These are phyloP conservation scores for Syndactyla subalaris DNA, from an alignment of 2,797 vertebrate genomes.

Conservation along the genomic window DNA sequence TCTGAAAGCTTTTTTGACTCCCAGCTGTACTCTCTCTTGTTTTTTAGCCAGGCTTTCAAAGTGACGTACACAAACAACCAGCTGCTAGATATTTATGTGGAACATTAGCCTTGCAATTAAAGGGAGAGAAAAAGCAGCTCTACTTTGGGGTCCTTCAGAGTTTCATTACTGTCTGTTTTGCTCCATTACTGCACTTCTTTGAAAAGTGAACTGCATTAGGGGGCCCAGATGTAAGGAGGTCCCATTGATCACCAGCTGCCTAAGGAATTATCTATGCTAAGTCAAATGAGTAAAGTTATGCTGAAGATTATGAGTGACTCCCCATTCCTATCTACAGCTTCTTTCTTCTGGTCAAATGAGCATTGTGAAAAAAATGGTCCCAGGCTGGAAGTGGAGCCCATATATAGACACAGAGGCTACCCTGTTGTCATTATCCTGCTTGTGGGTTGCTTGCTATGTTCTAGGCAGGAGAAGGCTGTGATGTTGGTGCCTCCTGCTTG, in stretches of 20 bases:
- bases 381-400: neutral
- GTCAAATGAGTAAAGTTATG: neutral
- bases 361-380: neutral
- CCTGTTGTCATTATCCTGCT: fast-evolving
- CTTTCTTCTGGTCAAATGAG: neutral
- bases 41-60: slow-evolving; percentile 52
- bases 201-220: neutral
- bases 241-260: neutral
- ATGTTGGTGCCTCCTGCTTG: neutral
- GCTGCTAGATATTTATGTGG: slow-evolving; percentile 61
- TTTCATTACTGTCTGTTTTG: slow-evolving; percentile 38
- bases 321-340: neutral
- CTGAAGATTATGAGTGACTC: neutral
- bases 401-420: neutral
- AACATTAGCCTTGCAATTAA: slow-evolving; percentile 61
- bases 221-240: slow-evolving; percentile 16
- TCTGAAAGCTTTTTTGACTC: slow-evolving; percentile 57
- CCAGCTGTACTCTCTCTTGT: slow-evolving; percentile 56
- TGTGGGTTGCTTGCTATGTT: neutral
- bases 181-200: slow-evolving; percentile 14
- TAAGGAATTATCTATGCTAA: neutral
- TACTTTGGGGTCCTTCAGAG: slow-evolving; percentile 15
- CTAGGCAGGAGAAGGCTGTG: neutral
- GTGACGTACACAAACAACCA: slow-evolving; percentile 53
- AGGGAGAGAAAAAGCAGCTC: slow-evolving; percentile 36